Evolutionary conservation across 2,113 vertebrate genomes (phyloP), one percentile per base, ranked within the genome.

Genomic region (Mus pahari): DNA sequence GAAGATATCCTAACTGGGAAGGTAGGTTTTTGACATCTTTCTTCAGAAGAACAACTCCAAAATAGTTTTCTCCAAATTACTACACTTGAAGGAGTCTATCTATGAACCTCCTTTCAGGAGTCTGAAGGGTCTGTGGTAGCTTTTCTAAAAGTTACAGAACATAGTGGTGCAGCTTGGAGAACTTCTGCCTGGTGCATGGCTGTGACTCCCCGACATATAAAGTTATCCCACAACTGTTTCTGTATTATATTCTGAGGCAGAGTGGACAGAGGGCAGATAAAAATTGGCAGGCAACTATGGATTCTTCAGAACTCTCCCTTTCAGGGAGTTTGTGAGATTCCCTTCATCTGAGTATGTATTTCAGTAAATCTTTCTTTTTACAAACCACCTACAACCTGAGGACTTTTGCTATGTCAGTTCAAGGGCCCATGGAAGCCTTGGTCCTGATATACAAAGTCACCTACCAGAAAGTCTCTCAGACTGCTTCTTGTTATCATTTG

Each of bases 331-430:
- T 50, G 39, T 39, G 58, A 75, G 45, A 58, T 42, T 73, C 77
- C 88, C 68, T 48, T 33, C 31, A 22, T 82, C 16, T 36, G 26
- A 42, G 60, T 0, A 7, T 48, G 36, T 60, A 68, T 70, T 78
- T 91, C 89, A 75, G 88, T 68, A 62, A 62, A 22, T 55, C 48
- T 91, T 86, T 89, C 86, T 82, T 75, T 70, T 53, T 48, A 24
- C 24, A n/a, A 70, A 20, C 26, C 20, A 55, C 66, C 53, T 53
- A n/a, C 45, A 26, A 88, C 42, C 42, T 50, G 19, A 45, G 62
- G 62, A 9, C 74, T 60, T 36, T 33, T 45, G 17, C 64, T 45
- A 77, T 39, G 50, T 36, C 14, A 8, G n/a, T 62, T 4, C 0
- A 42, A 95, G 45, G 53, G 48, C 16, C 16, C 36, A 31, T 5